Conservation (phyloP, 2,888 invertebrate genomes). For the Amblyteles armatorius region DNA sequence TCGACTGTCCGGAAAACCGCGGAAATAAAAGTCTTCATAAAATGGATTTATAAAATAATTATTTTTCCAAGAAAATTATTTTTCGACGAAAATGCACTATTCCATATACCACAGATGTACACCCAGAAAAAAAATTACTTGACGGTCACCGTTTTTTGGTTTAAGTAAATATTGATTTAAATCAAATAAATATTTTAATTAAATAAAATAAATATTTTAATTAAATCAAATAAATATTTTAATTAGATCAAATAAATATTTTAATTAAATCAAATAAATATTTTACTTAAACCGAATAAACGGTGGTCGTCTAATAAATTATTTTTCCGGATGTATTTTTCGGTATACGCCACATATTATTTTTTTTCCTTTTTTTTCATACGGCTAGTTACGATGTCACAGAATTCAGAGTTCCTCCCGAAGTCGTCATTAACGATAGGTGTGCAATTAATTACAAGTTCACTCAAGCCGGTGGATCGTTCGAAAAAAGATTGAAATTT, state of each 20-base stretch:
- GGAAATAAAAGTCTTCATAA: slow-evolving; percentile 3
- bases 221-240: too few species aligned
- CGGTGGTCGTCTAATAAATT: too few species aligned
- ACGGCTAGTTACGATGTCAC: neutral
- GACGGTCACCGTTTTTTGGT: too few species aligned
- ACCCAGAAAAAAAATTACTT: too few species aligned
- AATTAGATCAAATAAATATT: too few species aligned
- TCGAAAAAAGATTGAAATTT: neutral
- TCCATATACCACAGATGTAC: neutral
- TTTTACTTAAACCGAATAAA: too few species aligned
- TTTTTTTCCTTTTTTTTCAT: too few species aligned
- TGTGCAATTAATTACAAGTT: neutral
- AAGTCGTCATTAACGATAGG: neutral
- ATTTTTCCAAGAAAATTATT: neutral
- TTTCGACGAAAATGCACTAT: neutral
- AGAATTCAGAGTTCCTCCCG: neutral
- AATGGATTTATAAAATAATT: slow-evolving; percentile 37
- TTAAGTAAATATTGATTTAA: too few species aligned
- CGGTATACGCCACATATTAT: neutral
- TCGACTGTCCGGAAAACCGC: slow-evolving; percentile 12
- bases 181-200: too few species aligned
- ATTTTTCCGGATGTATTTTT: neutral
- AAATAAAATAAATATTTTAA: too few species aligned
- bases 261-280: too few species aligned
- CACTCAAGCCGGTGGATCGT: too few species aligned